Evolutionary conservation across 2,797 vertebrate genomes (phyloP), one percentile per base, ranked within the genome.

Genomic region (Rhinatrema bivittatum): DNA sequence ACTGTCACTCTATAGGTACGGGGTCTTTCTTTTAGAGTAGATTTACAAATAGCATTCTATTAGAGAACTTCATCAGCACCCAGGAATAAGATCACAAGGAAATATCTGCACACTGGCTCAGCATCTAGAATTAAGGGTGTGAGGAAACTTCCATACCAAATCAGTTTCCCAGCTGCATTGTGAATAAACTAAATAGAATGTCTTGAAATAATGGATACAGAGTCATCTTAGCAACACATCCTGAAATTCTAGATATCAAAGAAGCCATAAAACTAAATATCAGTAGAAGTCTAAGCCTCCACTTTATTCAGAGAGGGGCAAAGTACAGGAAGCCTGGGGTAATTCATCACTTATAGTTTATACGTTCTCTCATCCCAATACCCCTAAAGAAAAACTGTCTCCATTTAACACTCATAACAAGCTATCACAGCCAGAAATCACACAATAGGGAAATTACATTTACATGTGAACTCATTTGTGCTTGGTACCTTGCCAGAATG

Each of bases 371-470:
- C 51, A 53, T 53, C 50, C 29, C 26, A 60, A 54, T 53, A 43
- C 43, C 36, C 47, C 10, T 36, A 32, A 20, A 8, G 32, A 10
- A 13, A 35, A 16, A 40, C 26, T 12, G 27, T 32, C 46, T 54
- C 10, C 25, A 36, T 61, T 65, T 69, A 43, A 38, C 46, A 51
- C 69, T 61, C 60, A 53, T 60, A 64, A 60, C 51, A 37, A 64
- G 34, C 50, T 42, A 57, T 50, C 60, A 66, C 62, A 56, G 39
- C 20, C 46, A 51, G 40, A 49, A 50, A 25, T 20, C 10, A 27
- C 48, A 53, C 55, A 70, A 60, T 54, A 48, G 62, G 47, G 36
- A 62, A 60, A 57, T 62, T 63, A 58, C 51, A 56, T 62, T 72
- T 51, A 46, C 56, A 72, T 74, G 59, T 57, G 57, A 20, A 38